phyloP scores from a whole-genome alignment of 2,888 invertebrate genomes.

The Carpatolechia fugitivella region DNA sequence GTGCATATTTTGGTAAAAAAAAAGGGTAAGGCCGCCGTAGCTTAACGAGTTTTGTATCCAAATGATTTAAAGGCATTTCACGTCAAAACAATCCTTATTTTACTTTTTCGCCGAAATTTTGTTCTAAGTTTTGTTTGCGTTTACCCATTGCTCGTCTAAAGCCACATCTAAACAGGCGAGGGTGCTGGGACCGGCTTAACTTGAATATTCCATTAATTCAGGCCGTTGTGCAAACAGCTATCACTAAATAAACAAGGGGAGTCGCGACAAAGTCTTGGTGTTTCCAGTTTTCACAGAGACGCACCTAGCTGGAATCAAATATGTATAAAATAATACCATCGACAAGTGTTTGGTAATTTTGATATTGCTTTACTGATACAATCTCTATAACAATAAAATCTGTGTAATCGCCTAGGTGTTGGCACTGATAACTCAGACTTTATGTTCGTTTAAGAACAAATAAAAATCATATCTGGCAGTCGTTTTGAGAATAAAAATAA shows the following conservation, averaged over 20 bases:
- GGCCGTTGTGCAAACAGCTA: slow-evolving; percentile 56
- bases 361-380: neutral
- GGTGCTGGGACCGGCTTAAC: slow-evolving; percentile 51
- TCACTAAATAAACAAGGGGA: slow-evolving; percentile 54
- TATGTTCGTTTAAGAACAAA: too few species aligned
- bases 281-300: neutral
- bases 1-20: too few species aligned
- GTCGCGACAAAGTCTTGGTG: neutral
- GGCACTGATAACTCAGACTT: too few species aligned
- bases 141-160: slow-evolving; percentile 34
- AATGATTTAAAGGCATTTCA: too few species aligned
- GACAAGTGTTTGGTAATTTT: neutral
- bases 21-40: too few species aligned
- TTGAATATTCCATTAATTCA: slow-evolving; percentile 69
- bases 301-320: neutral
- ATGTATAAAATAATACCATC: too few species aligned
- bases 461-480: too few species aligned
- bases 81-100: neutral
- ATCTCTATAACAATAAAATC: too few species aligned
- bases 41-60: too few species aligned
- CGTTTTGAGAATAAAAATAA: too few species aligned
- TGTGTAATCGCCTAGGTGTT: too few species aligned
- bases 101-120: neutral
- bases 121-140: slow-evolving; percentile 18
- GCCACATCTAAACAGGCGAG: slow-evolving; percentile 33